Base-by-base conservation (phyloP, 2,888 invertebrate genomes). In the Mythimna vitellina region DNA sequence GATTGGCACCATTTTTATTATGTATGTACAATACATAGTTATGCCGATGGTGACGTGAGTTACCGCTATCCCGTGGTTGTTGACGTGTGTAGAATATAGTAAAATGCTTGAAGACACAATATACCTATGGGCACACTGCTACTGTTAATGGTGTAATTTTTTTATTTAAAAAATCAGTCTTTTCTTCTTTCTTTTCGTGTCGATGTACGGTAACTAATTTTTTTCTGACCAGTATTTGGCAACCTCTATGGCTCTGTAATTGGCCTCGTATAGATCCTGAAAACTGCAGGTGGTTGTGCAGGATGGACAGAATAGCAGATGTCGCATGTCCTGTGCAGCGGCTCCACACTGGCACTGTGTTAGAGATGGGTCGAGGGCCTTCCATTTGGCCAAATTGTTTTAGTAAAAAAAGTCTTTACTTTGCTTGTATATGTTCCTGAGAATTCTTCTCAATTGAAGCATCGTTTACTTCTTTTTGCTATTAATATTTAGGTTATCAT, bases 41-140 rank as follows among this genome's bases (percentile, higher is more conserved):
- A 80, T 80, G 82, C 79, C 46, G 56, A 25, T 81, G 51, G 79
- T 82, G 82, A 75, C 64, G 74, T 49, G 68, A 66, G 35, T 82
- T 74, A 82, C 80, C 74, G 80, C 74, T 80, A 80, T 68, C 10
- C 56, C 54, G 29, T n/a, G 56, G 65, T 71, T 32, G 20, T 35
- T 12, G 64, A 77, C 68, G 74, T 60, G 82, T 67, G 53, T 63
- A 32, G 85, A 81, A 73, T 77, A 69, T 32, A 74, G 73, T 76
- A 73, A 83, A 70, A 80, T 12, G 63, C 56, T 73, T 68, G 58
- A 78, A 68, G 32, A 61, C 65, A 51, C 25, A 65, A 32, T 25
- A 29, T 46, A 46, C 17, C 42, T 14, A 17, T 46, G 7, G 17
- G 56, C 32, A 65, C 51, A 38, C 32, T 46, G 65, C n/a, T 70